Conservation (phyloP, 2,888 invertebrate genomes). For the Deroplatys truncata region DNA sequence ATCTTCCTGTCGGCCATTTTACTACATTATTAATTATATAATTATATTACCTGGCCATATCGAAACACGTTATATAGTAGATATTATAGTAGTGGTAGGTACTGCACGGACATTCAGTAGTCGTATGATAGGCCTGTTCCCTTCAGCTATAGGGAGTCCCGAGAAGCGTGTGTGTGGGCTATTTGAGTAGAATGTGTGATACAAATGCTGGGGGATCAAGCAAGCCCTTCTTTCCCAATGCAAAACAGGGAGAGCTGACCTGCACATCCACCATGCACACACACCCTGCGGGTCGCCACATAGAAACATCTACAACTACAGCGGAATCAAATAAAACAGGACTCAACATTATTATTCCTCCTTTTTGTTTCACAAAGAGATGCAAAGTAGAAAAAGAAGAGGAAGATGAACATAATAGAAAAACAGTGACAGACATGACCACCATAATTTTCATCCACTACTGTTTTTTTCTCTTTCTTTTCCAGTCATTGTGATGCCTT, state of each 20-base stretch:
- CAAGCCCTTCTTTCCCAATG: neutral
- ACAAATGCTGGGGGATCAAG: neutral
- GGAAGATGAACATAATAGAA: neutral
- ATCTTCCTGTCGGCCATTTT: conserved; percentile 36
- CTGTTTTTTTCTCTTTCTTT: neutral
- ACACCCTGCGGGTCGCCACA: neutral
- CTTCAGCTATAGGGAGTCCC: neutral
- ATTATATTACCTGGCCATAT: neutral
- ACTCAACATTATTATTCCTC: neutral
- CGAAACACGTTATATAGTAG: conserved; percentile 7
- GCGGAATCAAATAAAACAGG: neutral
- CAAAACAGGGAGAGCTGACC: neutral
- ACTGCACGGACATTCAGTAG: conserved; percentile 9
- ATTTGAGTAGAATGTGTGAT: neutral
- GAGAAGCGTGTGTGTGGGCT: neutral
- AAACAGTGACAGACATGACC: neutral
- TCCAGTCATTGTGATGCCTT: neutral
- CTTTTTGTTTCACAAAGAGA: neutral
- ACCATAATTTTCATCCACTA: neutral
- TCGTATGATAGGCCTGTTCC: conserved; percentile 3
- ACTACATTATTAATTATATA: conserved; percentile 20
- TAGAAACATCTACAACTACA: neutral
- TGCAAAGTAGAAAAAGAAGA: neutral
- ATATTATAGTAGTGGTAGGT: neutral
- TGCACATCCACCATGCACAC: neutral